Conservation (phyloP, 2,113 vertebrate species). For the Tretioscincus oriximinensis region DNA sequence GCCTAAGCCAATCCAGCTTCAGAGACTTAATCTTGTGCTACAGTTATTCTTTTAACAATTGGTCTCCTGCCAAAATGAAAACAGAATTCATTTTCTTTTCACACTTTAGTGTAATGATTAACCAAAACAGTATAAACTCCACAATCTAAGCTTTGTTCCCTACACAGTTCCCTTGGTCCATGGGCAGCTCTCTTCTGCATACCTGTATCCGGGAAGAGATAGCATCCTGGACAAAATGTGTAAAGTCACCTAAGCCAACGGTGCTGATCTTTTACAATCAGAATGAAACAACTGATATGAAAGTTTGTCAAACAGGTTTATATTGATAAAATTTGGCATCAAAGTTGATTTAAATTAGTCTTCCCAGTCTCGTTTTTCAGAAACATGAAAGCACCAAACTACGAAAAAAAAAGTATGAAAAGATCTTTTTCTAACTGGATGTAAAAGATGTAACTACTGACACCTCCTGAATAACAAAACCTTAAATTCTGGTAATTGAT, state of each 20-base stretch:
- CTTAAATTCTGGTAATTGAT: no score
- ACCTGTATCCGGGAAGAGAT: constrained; percentile 25
- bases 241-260: neutral
- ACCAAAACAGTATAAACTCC: neutral
- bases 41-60: constrained; percentile 7
- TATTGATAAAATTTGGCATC: neutral
- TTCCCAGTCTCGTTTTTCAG: no score
- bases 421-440: no score
- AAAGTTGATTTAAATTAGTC: neutral
- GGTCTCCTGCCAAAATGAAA: constrained; percentile 6
- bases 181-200: neutral
- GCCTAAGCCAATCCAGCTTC: neutral
- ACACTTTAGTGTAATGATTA: constrained; percentile 3
- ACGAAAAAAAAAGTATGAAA: no score
- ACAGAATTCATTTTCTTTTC: neutral
- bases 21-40: neutral
- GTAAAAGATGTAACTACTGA: no score
- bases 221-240: neutral
- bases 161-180: constrained; percentile 9
- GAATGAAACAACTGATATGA: neutral
- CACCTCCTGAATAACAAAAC: no score
- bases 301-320: neutral
- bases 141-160: constrained; percentile 18
- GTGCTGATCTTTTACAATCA: neutral
- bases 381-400: no score